Percentiles rank a stretch among this genome's conserved stretches.
Conservation (phyloP, 2,113 vertebrate species). For the Heloderma charlesbogerti region DNA sequence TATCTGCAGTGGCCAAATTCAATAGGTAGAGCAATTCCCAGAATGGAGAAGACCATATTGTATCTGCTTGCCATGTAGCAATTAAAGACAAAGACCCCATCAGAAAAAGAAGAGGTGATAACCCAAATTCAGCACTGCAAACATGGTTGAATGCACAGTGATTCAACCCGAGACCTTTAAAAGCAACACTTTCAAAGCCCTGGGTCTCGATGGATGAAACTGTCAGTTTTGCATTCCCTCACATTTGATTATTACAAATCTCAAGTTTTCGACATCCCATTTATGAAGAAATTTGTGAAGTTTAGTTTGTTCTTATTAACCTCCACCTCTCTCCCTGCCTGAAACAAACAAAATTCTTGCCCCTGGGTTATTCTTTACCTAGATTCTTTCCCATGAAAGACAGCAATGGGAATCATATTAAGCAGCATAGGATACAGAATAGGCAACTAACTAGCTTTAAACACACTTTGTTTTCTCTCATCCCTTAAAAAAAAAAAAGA, state of each 20-base stretch:
- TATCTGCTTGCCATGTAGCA: neutral
- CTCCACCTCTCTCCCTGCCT: too few species aligned
- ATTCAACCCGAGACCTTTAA: neutral
- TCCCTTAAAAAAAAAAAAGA: constrained; percentile 71
- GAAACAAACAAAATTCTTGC: neutral
- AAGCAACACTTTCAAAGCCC: neutral
- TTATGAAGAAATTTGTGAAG: neutral
- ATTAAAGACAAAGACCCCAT: neutral
- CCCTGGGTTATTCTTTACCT: constrained; percentile 58
- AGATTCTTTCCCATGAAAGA: constrained; percentile 73
- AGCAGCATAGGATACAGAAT: constrained; percentile 64
- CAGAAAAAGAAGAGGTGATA: neutral
- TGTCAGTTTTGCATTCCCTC: neutral
- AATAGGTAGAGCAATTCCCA: neutral
- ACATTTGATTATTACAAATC: neutral
- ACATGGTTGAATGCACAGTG: neutral
- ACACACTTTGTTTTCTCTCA: constrained; percentile 70
- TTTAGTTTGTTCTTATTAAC: neutral
- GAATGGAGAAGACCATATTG: neutral
- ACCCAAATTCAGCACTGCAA: neutral
- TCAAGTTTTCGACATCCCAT: neutral
- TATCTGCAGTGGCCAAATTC: neutral
- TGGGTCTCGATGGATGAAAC: neutral
- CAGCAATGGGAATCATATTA: constrained; percentile 71
- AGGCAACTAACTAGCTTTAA: constrained; percentile 74